Evolutionary conservation across 2,797 vertebrate species (phyloP).

Genomic region (Neosilurus hyrtlii): DNA sequence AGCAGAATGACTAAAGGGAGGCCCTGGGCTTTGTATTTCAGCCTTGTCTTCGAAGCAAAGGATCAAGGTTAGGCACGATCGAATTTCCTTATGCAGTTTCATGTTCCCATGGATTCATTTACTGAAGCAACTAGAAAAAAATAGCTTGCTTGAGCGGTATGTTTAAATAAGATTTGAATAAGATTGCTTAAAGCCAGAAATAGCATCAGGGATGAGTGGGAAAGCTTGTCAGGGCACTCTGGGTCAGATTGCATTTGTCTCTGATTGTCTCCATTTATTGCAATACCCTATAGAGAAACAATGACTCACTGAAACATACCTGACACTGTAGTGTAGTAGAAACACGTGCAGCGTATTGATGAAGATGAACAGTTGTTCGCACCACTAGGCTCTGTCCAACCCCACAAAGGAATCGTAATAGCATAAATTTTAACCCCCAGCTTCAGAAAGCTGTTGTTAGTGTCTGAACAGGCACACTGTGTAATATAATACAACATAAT

Average conservation of each 20-base stretch:
- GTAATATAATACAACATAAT: background rate
- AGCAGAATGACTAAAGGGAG: constrained; percentile 19
- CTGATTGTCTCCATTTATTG: constrained; percentile 8
- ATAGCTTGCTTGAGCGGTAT: background rate
- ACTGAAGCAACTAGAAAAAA: constrained; percentile 19
- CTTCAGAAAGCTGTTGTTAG: background rate
- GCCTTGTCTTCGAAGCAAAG: background rate
- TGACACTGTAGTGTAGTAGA: background rate
- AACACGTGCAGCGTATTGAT: background rate
- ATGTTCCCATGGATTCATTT: constrained; percentile 20
- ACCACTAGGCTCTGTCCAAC: background rate
- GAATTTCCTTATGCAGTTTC: constrained; percentile 24
- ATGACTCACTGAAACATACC: constrained; percentile 1
- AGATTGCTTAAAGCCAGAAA: constrained; percentile 16
- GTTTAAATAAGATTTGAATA: background rate
- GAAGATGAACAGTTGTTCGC: background rate
- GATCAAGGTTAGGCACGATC: constrained; percentile 32
- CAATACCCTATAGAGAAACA: constrained; percentile 15
- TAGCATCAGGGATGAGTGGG: background rate
- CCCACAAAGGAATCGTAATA: constrained; percentile 3
- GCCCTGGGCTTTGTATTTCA: constrained; percentile 33
- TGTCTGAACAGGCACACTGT: background rate
- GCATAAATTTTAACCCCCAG: background rate
- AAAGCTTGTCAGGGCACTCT: constrained; percentile 15
- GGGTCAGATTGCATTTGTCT: background rate